These are phyloP conservation scores for Loripinus fragilis DNA, from an alignment of 2,888 invertebrate genomes.

Conservation along the genomic window DNA sequence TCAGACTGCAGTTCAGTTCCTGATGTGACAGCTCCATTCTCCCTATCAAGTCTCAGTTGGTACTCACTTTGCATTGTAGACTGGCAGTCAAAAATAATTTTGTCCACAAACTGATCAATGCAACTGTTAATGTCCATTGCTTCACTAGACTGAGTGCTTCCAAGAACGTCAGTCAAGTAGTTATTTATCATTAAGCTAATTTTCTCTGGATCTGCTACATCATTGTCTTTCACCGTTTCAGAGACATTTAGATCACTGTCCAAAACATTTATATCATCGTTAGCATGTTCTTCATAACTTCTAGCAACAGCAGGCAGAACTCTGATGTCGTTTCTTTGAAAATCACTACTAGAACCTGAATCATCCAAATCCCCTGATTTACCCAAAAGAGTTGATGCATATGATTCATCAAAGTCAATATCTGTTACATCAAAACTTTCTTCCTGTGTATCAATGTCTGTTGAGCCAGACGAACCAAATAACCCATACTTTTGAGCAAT, in stretches of 20 bases:
- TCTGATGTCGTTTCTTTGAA: not conserved
- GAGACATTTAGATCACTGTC: not conserved
- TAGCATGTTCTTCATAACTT: not conserved
- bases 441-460: not conserved
- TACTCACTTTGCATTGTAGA: not conserved
- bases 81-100: not conserved
- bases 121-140: not conserved
- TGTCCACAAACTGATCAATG: slow-evolving; percentile 4
- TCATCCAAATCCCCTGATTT: slow-evolving; percentile 3
- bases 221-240: not conserved
- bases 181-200: slow-evolving; percentile 46
- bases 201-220: not conserved
- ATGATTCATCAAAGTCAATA: slow-evolving; percentile 1
- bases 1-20: not conserved
- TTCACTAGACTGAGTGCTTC: not conserved
- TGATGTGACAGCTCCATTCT: not conserved
- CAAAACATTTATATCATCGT: not conserved
- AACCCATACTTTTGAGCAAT: slow-evolving; percentile 62
- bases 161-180: slow-evolving; percentile 53
- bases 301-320: not conserved
- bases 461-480: slow-evolving; percentile 26
- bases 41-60: not conserved
- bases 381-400: slow-evolving; percentile 9
- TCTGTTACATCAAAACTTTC: not conserved
- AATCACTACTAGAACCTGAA: not conserved